Conservation (phyloP, 2,797 vertebrate genomes). For the Poecile montanus region DNA sequence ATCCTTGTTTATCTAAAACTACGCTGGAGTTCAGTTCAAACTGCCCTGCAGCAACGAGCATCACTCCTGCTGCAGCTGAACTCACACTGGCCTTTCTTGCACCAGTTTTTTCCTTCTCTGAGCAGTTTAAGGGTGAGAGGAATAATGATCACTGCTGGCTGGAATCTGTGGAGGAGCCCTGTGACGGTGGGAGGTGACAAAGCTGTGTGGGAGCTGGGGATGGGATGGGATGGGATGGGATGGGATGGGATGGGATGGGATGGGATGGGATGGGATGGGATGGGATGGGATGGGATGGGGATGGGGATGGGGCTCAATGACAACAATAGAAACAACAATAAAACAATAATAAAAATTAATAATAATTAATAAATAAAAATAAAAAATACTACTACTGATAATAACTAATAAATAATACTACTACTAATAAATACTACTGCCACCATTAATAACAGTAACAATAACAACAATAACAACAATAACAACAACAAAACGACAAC, state of each 20-base stretch:
- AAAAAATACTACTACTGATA: too few relatives aligned
- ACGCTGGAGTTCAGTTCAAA: constrained; percentile 41
- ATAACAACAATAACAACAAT: too few relatives aligned
- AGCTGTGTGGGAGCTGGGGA: accelerated
- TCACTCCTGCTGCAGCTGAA: constrained; percentile 50
- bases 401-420: too few relatives aligned
- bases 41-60: constrained; percentile 58
- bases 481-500: too few relatives aligned
- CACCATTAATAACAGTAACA: too few relatives aligned
- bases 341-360: too few relatives aligned
- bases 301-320: too few relatives aligned
- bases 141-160: background rate
- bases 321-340: too few relatives aligned
- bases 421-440: too few relatives aligned
- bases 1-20: constrained; percentile 65
- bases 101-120: background rate
- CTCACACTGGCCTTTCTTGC: constrained; percentile 1
- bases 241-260: background rate
- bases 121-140: background rate
- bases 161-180: background rate
- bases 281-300: background rate
- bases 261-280: too few relatives aligned
- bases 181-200: background rate
- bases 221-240: too few relatives aligned
- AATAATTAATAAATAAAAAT: too few relatives aligned